Base-by-base conservation (phyloP, 2,888 invertebrate species). In the Cancer borealis region DNA sequence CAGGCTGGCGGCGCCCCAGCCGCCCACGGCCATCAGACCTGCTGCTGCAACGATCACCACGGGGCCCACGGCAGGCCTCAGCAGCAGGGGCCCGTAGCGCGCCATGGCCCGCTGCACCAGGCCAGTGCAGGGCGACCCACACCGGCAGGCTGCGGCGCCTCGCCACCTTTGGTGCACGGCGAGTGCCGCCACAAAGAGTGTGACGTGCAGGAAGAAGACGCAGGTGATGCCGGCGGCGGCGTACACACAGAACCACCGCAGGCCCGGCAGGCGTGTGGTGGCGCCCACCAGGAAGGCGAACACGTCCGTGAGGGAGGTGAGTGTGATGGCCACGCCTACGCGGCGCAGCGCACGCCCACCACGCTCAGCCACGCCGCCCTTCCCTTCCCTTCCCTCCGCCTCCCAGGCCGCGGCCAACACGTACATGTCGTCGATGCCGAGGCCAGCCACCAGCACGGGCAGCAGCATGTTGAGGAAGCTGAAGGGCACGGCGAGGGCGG, bases 371-470 rank as follows among this genome's bases (percentile, higher is more conserved):
- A 92, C 73, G 14, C 17, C 39, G 3, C 39, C 84, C 39, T 47
- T n/a, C 30, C 26, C 88, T 2, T 47, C 39, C 21, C 45, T 8
- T 1, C 92, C 46, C 3, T 84, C 39, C 17, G 98, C 97, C 95
- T 97, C 97, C 98, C 98, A 98, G 96, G 98, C 98, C n/a, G 98
- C 98, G 97, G 98, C 97, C 97, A 98, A 98, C 0, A 98, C 98
- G 96, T 98, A 98, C 97, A 98, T 98, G 96, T 98, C 98, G 96
- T 98, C 98, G 46, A 98, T 97, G 96, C 97, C 97, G 96, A 98
- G 97, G 95, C 98, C 98, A 97, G 98, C 97, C 17, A 98, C 96
- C 94, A 98, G 97, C 96, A 98, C 98, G 8, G 98, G 98, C 95
- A 98, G 96, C 14, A 98, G 98, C 5, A 98, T 98, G 96, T 98